Evolutionary conservation across 2,888 invertebrate species (phyloP).

Genomic region (Oligia latruncula): DNA sequence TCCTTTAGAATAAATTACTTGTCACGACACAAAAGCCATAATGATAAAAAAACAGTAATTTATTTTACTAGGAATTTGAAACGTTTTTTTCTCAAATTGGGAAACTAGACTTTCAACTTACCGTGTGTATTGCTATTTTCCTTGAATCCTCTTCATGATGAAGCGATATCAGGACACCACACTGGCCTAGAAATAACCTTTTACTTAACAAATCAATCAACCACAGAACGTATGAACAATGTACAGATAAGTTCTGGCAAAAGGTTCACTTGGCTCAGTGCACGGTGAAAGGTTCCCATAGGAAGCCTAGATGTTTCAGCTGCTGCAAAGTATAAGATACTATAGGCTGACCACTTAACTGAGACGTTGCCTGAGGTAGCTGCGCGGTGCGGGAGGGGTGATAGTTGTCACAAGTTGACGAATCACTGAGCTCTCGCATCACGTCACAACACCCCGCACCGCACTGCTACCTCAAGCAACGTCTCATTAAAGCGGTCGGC

Average conservation of each 20-base stretch:
- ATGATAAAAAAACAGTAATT: neutral
- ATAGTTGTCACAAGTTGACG: too few species aligned
- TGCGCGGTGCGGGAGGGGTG: too few species aligned
- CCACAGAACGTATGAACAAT: conserved; percentile 25
- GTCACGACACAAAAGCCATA: neutral
- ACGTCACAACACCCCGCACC: too few species aligned
- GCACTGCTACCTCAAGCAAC: too few species aligned
- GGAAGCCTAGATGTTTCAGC: neutral
- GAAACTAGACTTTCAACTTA: neutral
- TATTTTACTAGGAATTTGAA: neutral
- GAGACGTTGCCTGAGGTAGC: too few species aligned
- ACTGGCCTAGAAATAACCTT: conserved; percentile 63
- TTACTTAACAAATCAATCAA: conserved; percentile 68
- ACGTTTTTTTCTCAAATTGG: neutral
- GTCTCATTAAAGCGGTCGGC: too few species aligned
- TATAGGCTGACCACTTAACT: neutral
- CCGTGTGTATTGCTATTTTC: conserved; percentile 27
- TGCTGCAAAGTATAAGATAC: neutral
- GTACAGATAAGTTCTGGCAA: neutral
- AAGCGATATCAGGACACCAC: conserved; percentile 38
- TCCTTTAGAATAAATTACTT: neutral
- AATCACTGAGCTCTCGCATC: too few species aligned
- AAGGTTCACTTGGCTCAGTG: conserved; percentile 5
- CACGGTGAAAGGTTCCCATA: neutral
- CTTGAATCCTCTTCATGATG: conserved; percentile 39